Evolutionary conservation across 2,888 invertebrate genomes (phyloP).

Genomic region (Spicauda simplicius): DNA sequence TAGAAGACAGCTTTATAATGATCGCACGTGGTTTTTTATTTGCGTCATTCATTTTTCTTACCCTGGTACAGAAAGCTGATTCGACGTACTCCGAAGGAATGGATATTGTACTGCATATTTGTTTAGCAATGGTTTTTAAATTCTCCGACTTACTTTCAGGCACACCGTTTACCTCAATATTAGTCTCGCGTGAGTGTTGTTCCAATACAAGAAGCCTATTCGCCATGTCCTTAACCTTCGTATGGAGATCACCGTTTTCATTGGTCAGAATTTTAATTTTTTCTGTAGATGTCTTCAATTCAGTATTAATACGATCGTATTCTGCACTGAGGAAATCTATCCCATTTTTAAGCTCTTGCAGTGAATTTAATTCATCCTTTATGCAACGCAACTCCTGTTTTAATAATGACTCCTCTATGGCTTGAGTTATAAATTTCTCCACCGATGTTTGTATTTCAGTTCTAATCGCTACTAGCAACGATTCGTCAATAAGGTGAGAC

Average conservation of each 20-base stretch:
- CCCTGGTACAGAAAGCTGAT: conserved; percentile 6
- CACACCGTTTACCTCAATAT: conserved; percentile 35
- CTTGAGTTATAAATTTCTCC: conserved; percentile 9
- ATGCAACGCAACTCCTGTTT: conserved; percentile 15
- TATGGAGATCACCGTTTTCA: conserved; percentile 4
- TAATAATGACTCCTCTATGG: conserved; percentile 21
- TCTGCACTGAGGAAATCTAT: conserved; percentile 24
- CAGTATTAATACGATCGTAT: conserved; percentile 23
- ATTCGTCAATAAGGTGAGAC: background rate
- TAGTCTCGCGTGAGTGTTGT: conserved; percentile 34
- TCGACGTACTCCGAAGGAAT: background rate
- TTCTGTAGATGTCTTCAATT: conserved; percentile 16
- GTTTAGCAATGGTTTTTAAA: conserved; percentile 3
- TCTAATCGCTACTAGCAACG: conserved; percentile 1
- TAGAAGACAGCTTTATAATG: conserved; percentile 16
- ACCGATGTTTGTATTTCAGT: conserved; percentile 24
- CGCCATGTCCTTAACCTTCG: conserved; percentile 11
- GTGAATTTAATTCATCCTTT: conserved; percentile 17
- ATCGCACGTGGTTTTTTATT: conserved; percentile 24
- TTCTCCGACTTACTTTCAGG: conserved; percentile 33
- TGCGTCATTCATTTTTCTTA: conserved; percentile 19
- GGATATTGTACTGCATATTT: conserved; percentile 11
- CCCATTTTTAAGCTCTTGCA: conserved; percentile 12
- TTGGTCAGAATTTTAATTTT: conserved; percentile 17
- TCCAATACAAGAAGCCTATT: conserved; percentile 13